A percentile compares a stretch with the other conserved stretches of the same genome.
phyloP scores from a whole-genome alignment of 2,888 invertebrate genomes.

The Diarsia rubi region DNA sequence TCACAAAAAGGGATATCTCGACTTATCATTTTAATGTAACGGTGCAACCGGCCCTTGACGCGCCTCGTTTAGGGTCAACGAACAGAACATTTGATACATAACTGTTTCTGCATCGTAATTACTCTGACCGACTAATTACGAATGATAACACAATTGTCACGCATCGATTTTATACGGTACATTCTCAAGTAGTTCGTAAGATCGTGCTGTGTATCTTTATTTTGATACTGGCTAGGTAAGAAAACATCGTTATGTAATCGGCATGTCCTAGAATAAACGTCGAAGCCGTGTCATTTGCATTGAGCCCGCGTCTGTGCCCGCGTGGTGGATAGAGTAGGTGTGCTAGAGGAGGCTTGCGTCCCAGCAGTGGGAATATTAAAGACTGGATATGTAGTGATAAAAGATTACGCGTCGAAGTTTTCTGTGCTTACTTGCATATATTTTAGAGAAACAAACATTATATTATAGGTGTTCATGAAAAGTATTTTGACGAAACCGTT shows the following conservation, averaged over 20 bases:
- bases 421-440: background rate
- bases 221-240: background rate
- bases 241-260: background rate
- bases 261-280: background rate
- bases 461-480: background rate
- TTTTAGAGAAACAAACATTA: background rate
- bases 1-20: constrained; percentile 49
- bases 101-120: constrained; percentile 62
- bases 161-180: constrained; percentile 43
- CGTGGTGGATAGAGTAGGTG: background rate
- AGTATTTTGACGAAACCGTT: background rate
- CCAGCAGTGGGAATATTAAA: background rate
- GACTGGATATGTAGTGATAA: background rate
- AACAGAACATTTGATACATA: constrained; percentile 63
- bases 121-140: constrained; percentile 63
- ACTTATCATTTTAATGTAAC: constrained; percentile 52
- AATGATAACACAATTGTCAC: constrained; percentile 49
- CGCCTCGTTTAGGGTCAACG: constrained; percentile 58
- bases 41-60: constrained; percentile 57
- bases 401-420: background rate
- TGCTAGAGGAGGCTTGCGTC: background rate
- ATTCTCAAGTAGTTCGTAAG: constrained; percentile 15
- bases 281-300: background rate
- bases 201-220: background rate
- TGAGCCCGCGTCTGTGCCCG: background rate